Conservation (phyloP, 1,140 invertebrate genomes). For the Protaetia brevitarsis region DNA sequence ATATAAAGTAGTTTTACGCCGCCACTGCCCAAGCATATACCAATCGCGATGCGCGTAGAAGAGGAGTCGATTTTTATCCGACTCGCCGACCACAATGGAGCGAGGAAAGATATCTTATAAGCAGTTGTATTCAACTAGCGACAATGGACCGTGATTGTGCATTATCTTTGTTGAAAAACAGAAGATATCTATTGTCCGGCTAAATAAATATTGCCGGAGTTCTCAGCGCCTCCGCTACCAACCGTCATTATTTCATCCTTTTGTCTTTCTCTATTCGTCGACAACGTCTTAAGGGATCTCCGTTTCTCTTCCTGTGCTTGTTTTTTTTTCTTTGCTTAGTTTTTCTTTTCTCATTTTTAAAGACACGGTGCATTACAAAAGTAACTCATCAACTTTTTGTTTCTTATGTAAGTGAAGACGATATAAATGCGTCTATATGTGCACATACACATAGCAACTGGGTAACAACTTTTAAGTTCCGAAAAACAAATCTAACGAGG, state of each 20-base stretch:
- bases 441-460: not conserved
- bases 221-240: conserved; percentile 32
- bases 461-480: not conserved
- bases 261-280: conserved; percentile 22
- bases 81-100: conserved; percentile 15
- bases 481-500: no score
- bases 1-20: not conserved
- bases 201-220: conserved; percentile 32
- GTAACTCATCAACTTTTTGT: not conserved
- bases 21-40: not conserved
- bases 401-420: not conserved
- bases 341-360: not conserved
- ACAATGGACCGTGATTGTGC: conserved; percentile 33
- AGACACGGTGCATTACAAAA: not conserved
- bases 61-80: conserved; percentile 22
- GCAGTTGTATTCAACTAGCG: conserved; percentile 30
- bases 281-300: not conserved
- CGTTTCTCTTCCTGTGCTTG: not conserved
- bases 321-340: conserved; percentile 3
- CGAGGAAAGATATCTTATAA: conserved; percentile 25
- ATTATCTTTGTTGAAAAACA: conserved; percentile 33
- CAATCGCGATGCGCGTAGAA: not conserved
- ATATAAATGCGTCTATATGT: not conserved
- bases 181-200: conserved; percentile 33
- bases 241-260: conserved; percentile 26